Evolutionary conservation across 2,888 invertebrate species (phyloP), one percentile per base, ranked within the genome.

Genomic region (Phlogophora meticulosa): DNA sequence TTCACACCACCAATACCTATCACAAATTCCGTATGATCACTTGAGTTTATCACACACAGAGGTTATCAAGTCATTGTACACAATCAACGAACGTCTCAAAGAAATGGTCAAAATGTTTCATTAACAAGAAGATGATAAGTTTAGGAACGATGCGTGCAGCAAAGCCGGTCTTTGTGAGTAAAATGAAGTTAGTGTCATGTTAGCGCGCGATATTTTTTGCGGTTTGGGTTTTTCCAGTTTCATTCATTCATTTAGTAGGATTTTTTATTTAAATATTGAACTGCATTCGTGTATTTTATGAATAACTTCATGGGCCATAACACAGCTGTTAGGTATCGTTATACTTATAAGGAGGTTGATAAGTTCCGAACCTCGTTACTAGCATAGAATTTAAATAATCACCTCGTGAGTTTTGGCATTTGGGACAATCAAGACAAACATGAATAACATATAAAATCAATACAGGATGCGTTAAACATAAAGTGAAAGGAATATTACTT

Each of bases 171-270:
- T 55, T n/a, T 22, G 11, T 17, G 13, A 73, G 42, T 48, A 17
- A 48, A 77, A 65, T 81, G 83, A 83, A 81, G 71, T 73, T 67
- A 57, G 70, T 52, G 40, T 40, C 61, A 66, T 46, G 22, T 53
- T 42, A 38, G 28, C 10, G 48, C 43, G 32, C 43, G 24, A 57
- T 52, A 62, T 55, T 61, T 72, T 57, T 62, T 59, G 69, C 46
- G 34, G 28, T 43, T 49, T 51, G 78, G 81, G 59, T 73, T 81
- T 81, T 74, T 55, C 78, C 62, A 46, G 51, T 52, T 45, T 22
- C 51, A 73, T 65, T 69, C 52, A 63, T 52, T 58, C 7, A 45
- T 52, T 49, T 57, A 58, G 10, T 51, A 42, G 34, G 13, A 52
- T 46, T 46, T 20, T 17, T 7, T 17, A 22, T 43, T 38, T 46